Evolutionary conservation across 2,113 vertebrate species (phyloP), one percentile per base, ranked within the genome.

Genomic region (Rhinichthys klamathensis): DNA sequence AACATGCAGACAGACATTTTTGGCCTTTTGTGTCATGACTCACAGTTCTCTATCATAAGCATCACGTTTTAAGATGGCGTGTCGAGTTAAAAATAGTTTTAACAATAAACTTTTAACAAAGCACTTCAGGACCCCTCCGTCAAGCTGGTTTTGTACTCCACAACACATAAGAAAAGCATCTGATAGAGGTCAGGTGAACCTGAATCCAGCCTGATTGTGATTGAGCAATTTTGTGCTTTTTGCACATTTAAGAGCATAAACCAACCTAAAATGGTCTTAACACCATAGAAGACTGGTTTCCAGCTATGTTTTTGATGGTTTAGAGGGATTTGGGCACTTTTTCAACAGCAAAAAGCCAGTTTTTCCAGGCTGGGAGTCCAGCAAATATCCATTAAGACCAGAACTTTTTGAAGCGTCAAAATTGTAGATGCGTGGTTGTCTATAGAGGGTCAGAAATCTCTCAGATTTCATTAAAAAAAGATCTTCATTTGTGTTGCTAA

Each of bases 21-120:
- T 70, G 10, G 35, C 67, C 35, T 70, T 56, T 72, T 72, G 69
- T 5, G 21, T 72, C 69, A 72, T 41, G 35, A 72, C 35, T 72
- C 69, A 38, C 16, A 70, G 67, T 70, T 32, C 4, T 72, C 35
- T 12, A n/a, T 38, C 18, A 41, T 41, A 72, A 72, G 35, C 21
- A 6, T 41, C 41, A 4, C 21, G 11, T 70, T 41, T 70, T n/a
- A 41, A 70, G 35, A 70, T 5, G 1, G 21, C 35, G 2, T 41
- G 18, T 12, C 10, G 11, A n/a, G 67, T n/a, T 70, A 23, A 70
- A 70, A 70, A 41, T 18, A 65, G 27, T 65, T 65, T 0, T 10
- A 41, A 41, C 41, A 41, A 41, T 41, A 10, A 23, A 23, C 54
- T 56, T 56, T 56, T 56, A 56, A 56, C 54, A 32, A 65, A 65